A percentile compares a stretch with the other conserved stretches of the same genome.
These are phyloP conservation scores for Sebastes oblongus DNA, from an alignment of 2,797 vertebrate genomes.

Conservation along the genomic window DNA sequence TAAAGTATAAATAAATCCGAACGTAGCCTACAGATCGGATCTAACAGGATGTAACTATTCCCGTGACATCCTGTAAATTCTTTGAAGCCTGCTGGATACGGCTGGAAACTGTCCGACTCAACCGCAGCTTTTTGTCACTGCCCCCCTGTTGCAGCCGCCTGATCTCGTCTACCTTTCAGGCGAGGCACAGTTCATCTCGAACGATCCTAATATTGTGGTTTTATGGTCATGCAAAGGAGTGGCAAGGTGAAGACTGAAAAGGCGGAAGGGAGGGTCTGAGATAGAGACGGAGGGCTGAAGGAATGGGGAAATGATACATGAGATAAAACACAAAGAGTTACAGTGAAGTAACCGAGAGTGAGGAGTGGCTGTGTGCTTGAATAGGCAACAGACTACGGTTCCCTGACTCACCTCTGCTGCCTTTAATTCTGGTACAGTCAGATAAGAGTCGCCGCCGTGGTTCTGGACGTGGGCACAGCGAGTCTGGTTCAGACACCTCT, in stretches of 20 bases:
- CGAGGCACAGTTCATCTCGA: too few relatives aligned
- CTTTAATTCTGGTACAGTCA: conserved; percentile 37
- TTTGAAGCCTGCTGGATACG: too few relatives aligned
- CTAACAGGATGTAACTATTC: too few relatives aligned
- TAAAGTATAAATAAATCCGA: too few relatives aligned
- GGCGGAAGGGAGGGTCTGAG: neutral
- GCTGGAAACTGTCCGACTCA: too few relatives aligned
- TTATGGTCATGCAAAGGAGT: neutral
- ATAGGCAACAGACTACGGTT: neutral
- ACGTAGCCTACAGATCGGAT: too few relatives aligned
- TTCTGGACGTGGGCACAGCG: conserved; percentile 40
- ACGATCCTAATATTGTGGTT: neutral
- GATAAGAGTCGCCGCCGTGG: conserved; percentile 56
- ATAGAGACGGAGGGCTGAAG: neutral
- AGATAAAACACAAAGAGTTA: conserved; percentile 17
- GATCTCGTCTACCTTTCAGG: too few relatives aligned
- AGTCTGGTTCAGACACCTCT: conserved; percentile 71
- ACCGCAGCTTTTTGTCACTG: too few relatives aligned
- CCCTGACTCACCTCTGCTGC: conserved; percentile 19
- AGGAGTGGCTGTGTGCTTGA: conserved; percentile 34
- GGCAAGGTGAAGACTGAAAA: neutral
- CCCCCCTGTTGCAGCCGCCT: too few relatives aligned
- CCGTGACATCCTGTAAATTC: too few relatives aligned
- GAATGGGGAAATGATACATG: neutral
- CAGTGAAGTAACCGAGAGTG: neutral